Evolutionary conservation across 1,140 invertebrate genomes (phyloP).

Genomic region (Ylistrum balloti): DNA sequence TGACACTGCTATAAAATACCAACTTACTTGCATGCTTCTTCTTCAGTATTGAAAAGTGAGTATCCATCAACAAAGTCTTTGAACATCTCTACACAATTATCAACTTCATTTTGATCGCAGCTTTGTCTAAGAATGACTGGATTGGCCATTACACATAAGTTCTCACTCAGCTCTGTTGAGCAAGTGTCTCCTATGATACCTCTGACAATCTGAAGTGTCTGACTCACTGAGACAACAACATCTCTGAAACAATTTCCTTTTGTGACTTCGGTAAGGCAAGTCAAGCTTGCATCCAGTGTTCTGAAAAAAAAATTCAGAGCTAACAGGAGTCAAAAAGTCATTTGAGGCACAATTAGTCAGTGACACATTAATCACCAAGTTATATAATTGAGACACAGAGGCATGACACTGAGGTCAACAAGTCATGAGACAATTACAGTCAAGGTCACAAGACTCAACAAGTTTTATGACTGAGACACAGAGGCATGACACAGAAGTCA

Average conservation of each 20-base stretch:
- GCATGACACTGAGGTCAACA: no score
- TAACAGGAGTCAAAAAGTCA: no score
- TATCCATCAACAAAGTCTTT: background rate
- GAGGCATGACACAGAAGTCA: no score
- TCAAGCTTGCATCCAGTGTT: background rate
- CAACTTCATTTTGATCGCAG: background rate
- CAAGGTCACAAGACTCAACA: no score
- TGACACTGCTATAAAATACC: no score
- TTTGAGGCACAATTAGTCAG: no score
- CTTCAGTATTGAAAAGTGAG: background rate
- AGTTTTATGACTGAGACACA: no score
- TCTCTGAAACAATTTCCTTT: background rate
- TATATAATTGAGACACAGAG: no score
- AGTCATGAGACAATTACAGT: no score
- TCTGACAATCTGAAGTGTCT: background rate
- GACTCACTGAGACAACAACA: background rate
- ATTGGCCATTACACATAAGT: background rate
- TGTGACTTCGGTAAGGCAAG: background rate
- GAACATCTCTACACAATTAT: background rate
- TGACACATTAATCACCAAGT: no score
- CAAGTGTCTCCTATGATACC: background rate
- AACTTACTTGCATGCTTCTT: conserved; percentile 5
- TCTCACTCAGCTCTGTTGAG: background rate
- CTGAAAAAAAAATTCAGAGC: background rate
- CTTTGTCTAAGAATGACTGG: background rate